Base-by-base conservation (phyloP, 2,113 vertebrate species). In the Rissa tridactyla region DNA sequence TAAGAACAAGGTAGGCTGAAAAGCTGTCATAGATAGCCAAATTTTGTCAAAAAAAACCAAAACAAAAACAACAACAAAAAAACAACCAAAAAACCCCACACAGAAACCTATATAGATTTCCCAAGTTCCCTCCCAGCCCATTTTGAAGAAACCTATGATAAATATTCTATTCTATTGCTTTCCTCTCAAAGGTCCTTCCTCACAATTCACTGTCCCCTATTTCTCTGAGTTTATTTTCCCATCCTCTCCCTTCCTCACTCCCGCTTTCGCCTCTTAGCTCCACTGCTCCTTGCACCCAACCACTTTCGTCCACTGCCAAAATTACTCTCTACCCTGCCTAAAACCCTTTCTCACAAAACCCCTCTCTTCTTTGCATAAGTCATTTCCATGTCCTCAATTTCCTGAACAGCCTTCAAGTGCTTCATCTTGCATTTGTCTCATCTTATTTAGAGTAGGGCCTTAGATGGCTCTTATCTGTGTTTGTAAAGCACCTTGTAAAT, bases 401-500 rank as follows among this genome's bases (percentile, higher is more conserved):
- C 47, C 86, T 91, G 36, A 95, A 52, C 20, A 89, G 79, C 57
- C 66, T 84, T 94, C 70, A 81, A 93, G 94, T 81, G 78, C 84
- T 90, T 95, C 75, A 65, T 79, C 88, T 82, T 71, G 44, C 65
- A 34, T 95, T 91, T 92, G 78, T 78, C 88, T 92, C 11, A 2
- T 83, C 73, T 93, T 94, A 66, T 71, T 94, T 83, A 79, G 83
- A 76, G 77, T 18, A 38, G 42, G 95, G 84, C 91, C 78, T 79
- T 77, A 65, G 46, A 88, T 55, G 68, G 77, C 79, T 82, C 85
- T 97, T 90, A 96, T 88, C 91, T 90, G 8, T 94, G 93, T 96
- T 96, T 96, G 95, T 91, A 82, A 96, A 96, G 93, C 61, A 93
- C 69, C 91, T 81, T 88, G 94, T 94, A 94, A 95, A 96, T 96